These are phyloP conservation scores for Phalloptychus januarius DNA, from an alignment of 2,797 vertebrate species.

Conservation along the genomic window DNA sequence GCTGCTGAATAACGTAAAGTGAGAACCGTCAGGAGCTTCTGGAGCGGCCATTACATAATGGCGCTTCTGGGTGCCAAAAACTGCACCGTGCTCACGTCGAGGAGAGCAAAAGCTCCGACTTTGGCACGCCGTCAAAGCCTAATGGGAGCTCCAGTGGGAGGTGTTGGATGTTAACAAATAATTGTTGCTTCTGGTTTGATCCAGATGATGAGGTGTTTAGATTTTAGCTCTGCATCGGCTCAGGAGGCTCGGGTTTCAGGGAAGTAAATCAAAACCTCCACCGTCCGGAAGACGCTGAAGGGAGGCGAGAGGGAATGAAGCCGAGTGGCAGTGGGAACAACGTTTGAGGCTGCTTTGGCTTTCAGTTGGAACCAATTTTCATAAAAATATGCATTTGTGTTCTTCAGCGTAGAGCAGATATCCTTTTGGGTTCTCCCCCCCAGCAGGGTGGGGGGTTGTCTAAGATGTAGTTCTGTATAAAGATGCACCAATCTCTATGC, in stretches of 20 bases:
- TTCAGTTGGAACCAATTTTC: constrained; percentile 3
- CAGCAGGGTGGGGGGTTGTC: neutral
- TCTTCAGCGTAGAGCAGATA: neutral
- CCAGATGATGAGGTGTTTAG: constrained; percentile 22
- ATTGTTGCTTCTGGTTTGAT: constrained; percentile 16
- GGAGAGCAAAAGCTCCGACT: constrained; percentile 31
- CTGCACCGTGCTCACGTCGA: neutral
- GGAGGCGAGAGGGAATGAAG: neutral
- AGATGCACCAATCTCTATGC: too few species aligned
- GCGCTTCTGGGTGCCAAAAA: constrained; percentile 16
- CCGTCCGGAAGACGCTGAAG: neutral
- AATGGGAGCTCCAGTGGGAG: constrained; percentile 15
- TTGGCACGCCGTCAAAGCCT: constrained; percentile 22
- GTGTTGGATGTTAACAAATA: constrained; percentile 29
- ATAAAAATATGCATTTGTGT: constrained; percentile 7
- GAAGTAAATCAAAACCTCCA: constrained; percentile 2
- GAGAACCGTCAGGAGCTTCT: constrained; percentile 5
- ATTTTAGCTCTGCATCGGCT: constrained; percentile 6
- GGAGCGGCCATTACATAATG: constrained; percentile 21
- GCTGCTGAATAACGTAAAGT: neutral
- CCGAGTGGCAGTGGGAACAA: neutral
- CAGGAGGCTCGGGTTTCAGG: constrained; percentile 9
- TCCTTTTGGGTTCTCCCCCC: neutral
- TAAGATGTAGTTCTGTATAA: neutral
- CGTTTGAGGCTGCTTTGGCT: constrained; percentile 2